Conservation (phyloP, 2,113 vertebrate species). For the Calyptommatus sinebrachiatus region DNA sequence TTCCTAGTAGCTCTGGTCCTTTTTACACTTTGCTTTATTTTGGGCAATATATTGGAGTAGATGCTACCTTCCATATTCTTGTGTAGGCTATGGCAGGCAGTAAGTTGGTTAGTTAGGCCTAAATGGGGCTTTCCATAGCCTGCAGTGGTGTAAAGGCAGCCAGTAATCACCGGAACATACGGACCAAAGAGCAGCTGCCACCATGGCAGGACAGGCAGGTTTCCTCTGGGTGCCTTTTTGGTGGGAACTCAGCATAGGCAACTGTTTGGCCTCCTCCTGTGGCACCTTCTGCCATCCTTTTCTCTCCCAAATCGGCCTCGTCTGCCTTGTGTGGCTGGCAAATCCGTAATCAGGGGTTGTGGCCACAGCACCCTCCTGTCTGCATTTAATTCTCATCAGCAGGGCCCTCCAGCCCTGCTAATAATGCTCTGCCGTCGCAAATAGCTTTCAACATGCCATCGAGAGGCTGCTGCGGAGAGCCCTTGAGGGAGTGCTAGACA, state of each 20-base stretch:
- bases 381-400: conserved; percentile 87
- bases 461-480: conserved; percentile 82
- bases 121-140: too few relatives aligned
- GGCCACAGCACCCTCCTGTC: conserved; percentile 55
- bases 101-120: too few relatives aligned
- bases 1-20: conserved; percentile 29
- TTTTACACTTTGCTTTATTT: too few relatives aligned
- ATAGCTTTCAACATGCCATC: conserved; percentile 92
- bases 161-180: not conserved
- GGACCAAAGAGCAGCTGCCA: too few relatives aligned
- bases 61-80: too few relatives aligned
- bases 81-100: too few relatives aligned
- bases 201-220: too few relatives aligned
- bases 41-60: too few relatives aligned
- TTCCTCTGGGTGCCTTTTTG: too few relatives aligned
- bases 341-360: conserved; percentile 64
- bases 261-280: not conserved
- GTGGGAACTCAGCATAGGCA: too few relatives aligned
- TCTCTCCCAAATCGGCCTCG: conserved; percentile 1
- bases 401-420: conserved; percentile 81
- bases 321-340: conserved; percentile 29
- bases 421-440: conserved; percentile 87
- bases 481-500: conserved; percentile 89
- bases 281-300: not conserved
- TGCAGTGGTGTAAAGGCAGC: conserved; percentile 15